Conservation (phyloP, 1,140 invertebrate species). For the Popillia japonica region DNA sequence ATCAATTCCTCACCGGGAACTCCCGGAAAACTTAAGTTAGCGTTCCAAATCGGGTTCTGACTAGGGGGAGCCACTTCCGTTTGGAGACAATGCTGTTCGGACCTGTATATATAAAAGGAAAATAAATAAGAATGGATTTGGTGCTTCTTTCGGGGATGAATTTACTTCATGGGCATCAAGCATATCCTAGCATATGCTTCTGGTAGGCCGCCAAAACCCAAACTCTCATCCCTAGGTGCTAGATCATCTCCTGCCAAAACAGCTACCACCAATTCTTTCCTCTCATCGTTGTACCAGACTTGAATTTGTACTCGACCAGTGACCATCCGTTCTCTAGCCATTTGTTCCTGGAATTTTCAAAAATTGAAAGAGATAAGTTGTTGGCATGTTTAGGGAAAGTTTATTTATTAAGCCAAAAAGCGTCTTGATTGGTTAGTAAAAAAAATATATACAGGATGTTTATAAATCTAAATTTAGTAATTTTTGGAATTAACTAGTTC, state of each 20-base stretch:
- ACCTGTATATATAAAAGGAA: constrained; percentile 61
- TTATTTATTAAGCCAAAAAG: neutral
- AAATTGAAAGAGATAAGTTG: neutral
- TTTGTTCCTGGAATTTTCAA: constrained; percentile 70
- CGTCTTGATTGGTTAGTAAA: neutral
- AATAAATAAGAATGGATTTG: neutral
- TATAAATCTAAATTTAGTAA: too few relatives aligned
- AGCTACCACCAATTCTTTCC: constrained; percentile 81
- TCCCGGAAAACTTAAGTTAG: constrained; percentile 82
- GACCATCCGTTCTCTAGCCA: constrained; percentile 76
- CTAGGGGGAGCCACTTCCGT: constrained; percentile 84
- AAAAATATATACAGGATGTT: too few relatives aligned
- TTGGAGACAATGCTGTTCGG: constrained; percentile 75
- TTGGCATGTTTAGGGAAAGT: neutral
- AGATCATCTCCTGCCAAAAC: constrained; percentile 85
- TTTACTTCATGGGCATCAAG: constrained; percentile 79
- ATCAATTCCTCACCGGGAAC: constrained; percentile 80
- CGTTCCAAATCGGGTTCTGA: constrained; percentile 89
- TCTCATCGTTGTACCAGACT: constrained; percentile 84
- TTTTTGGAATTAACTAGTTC: too few relatives aligned
- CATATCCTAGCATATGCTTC: constrained; percentile 85
- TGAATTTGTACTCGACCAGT: constrained; percentile 83
- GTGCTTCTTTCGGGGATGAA: constrained; percentile 44
- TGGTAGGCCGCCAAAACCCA: constrained; percentile 76
- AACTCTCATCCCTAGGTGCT: constrained; percentile 76